Evolutionary conservation across 2,797 vertebrate species (phyloP).

Genomic region (Balearica regulorum): DNA sequence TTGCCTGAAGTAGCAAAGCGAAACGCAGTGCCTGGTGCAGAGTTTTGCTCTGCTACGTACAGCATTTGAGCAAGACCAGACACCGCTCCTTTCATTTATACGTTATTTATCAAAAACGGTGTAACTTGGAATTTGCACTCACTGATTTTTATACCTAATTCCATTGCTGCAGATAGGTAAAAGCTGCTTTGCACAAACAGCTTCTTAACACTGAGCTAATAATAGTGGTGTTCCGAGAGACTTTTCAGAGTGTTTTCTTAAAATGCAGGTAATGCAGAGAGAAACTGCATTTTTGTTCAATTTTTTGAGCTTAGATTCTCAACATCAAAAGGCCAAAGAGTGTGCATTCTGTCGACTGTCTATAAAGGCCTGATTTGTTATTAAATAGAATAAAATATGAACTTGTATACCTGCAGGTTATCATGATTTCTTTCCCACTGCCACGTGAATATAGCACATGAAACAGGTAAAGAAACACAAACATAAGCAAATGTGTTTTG

Average conservation of each 20-base stretch:
- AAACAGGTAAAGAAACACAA: background rate
- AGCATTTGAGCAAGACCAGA: background rate
- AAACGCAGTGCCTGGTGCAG: background rate
- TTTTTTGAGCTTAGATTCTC: background rate
- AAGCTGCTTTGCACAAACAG: constrained; percentile 22
- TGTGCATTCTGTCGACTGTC: background rate
- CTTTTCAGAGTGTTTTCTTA: background rate
- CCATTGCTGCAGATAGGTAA: background rate
- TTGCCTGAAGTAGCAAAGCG: constrained; percentile 56
- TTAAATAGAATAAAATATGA: background rate
- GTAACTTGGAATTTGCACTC: background rate
- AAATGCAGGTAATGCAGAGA: background rate
- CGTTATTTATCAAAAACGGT: background rate
- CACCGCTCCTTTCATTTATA: background rate
- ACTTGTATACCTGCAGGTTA: background rate
- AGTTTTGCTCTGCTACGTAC: background rate
- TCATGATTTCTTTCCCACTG: background rate
- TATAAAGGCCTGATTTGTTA: background rate
- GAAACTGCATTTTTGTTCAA: background rate
- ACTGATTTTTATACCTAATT: background rate
- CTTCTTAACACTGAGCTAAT: background rate
- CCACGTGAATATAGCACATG: background rate
- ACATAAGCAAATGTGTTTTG: background rate
- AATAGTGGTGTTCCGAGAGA: background rate
- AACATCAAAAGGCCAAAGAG: background rate